Evolutionary conservation across 2,113 vertebrate genomes (phyloP).

Genomic region (Labeo catla): DNA sequence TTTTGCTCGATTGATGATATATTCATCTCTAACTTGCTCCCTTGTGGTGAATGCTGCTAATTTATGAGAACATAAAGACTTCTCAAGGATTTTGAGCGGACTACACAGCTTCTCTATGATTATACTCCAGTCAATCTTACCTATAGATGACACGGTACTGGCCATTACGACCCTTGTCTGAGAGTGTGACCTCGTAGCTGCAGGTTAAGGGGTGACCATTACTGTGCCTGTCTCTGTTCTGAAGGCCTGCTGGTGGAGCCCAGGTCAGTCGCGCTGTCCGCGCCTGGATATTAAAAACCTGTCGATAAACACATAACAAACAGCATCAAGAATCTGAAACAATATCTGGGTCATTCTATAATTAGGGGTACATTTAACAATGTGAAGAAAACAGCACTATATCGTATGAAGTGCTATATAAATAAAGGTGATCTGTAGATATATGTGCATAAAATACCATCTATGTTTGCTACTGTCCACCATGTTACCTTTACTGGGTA

Average conservation of each 20-base stretch:
- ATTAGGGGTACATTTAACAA: no score
- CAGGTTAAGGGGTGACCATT: slow-evolving; percentile 88
- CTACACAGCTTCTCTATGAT: background rate
- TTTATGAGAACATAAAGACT: slow-evolving; percentile 1
- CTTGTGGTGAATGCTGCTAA: background rate
- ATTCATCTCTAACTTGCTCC: background rate
- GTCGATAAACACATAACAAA: background rate
- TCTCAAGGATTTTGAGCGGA: background rate
- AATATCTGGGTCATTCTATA: background rate
- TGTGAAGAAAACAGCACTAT: no score
- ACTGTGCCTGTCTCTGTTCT: slow-evolving; percentile 81
- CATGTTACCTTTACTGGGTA: no score
- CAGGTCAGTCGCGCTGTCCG: slow-evolving; percentile 87
- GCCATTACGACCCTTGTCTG: slow-evolving; percentile 94
- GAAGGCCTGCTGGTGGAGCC: slow-evolving; percentile 84
- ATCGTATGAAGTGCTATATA: no score
- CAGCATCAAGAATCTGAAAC: background rate
- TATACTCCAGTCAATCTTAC: slow-evolving; percentile 65
- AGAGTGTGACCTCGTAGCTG: slow-evolving; percentile 93
- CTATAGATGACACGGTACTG: slow-evolving; percentile 96
- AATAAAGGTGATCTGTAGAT: no score
- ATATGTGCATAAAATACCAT: no score
- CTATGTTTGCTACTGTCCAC: no score
- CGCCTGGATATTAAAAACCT: slow-evolving; percentile 93
- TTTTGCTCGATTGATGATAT: background rate